Percentiles rank a stretch among this genome's conserved stretches.
Conservation (phyloP, 2,888 invertebrate genomes). For the Euzetes globulus region DNA sequence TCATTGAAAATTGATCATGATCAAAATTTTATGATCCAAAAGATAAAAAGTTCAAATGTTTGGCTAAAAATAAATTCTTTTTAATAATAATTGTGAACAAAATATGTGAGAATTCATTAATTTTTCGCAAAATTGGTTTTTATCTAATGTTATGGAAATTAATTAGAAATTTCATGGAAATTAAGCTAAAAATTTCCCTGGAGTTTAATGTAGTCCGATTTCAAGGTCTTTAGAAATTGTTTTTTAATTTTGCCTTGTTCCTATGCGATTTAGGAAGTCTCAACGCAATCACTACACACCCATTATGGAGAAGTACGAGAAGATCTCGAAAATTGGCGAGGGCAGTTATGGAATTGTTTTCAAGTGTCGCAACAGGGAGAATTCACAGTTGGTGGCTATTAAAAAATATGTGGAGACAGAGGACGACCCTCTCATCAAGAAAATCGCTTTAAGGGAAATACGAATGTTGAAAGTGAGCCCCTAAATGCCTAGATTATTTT, state of each 20-base stretch:
- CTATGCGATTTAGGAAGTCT: not conserved
- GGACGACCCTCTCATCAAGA: conserved; percentile 89
- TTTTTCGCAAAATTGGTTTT: too few species aligned
- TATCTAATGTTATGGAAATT: too few species aligned
- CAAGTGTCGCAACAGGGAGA: conserved; percentile 86
- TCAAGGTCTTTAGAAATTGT: not conserved
- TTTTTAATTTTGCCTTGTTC: not conserved
- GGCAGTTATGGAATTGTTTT: conserved; percentile 93
- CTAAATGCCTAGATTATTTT: conserved; percentile 35
- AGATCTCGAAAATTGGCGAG: conserved; percentile 85
- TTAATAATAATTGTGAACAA: too few species aligned
- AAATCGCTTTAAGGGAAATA: conserved; percentile 90
- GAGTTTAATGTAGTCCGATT: not conserved
- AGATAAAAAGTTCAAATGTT: too few species aligned
- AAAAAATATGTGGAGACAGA: conserved; percentile 96
- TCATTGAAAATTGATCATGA: too few species aligned
- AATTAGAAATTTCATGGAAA: too few species aligned
- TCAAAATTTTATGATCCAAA: too few species aligned
- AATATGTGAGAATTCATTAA: too few species aligned
- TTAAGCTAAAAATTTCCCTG: not conserved
- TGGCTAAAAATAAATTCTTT: too few species aligned
- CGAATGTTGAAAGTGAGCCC: conserved; percentile 74
- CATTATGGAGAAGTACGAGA: conserved; percentile 64
- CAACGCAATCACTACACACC: conserved; percentile 9
- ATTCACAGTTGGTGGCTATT: conserved; percentile 83